These are phyloP conservation scores for Drosophila dives DNA, from an alignment of 2,888 invertebrate genomes.

Conservation along the genomic window DNA sequence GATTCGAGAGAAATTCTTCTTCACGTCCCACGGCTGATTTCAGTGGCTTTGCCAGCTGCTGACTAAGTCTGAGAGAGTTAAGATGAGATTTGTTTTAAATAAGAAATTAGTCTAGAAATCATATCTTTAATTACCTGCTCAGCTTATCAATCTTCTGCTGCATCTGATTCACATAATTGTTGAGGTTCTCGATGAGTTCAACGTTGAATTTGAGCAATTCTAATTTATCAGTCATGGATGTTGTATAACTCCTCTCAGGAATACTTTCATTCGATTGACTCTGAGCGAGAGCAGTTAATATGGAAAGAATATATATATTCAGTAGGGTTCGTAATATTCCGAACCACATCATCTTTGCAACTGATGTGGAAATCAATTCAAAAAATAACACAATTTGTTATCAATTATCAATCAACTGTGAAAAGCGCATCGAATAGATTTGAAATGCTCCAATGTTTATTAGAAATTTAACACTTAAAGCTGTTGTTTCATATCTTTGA, in stretches of 20 bases:
- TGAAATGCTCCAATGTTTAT: not conserved
- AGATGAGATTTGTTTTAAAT: accelerated
- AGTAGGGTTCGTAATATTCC: not conserved
- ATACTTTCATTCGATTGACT: not conserved
- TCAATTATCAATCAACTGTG: not conserved
- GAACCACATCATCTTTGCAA: not conserved
- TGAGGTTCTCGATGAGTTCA: constrained; percentile 27
- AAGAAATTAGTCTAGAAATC: too few species aligned
- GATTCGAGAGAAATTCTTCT: constrained; percentile 52
- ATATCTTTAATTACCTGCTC: constrained; percentile 8
- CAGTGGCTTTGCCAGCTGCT: constrained; percentile 25
- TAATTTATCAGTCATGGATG: constrained; percentile 4
- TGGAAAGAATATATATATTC: not conserved
- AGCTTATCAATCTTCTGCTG: constrained; percentile 21
- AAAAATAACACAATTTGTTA: not conserved
- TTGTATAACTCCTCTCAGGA: not conserved
- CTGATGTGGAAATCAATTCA: not conserved
- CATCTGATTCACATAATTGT: constrained; percentile 30
- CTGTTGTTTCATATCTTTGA: not conserved
- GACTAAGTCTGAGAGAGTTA: constrained; percentile 24
- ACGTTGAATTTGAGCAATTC: constrained; percentile 27
- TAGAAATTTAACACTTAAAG: not conserved
- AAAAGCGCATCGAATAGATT: not conserved
- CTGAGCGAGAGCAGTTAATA: not conserved
- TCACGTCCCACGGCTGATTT: constrained; percentile 24